A percentile compares a stretch with the other conserved stretches of the same genome.
Conservation (phyloP, 2,113 vertebrate genomes). For the Astur gentilis region DNA sequence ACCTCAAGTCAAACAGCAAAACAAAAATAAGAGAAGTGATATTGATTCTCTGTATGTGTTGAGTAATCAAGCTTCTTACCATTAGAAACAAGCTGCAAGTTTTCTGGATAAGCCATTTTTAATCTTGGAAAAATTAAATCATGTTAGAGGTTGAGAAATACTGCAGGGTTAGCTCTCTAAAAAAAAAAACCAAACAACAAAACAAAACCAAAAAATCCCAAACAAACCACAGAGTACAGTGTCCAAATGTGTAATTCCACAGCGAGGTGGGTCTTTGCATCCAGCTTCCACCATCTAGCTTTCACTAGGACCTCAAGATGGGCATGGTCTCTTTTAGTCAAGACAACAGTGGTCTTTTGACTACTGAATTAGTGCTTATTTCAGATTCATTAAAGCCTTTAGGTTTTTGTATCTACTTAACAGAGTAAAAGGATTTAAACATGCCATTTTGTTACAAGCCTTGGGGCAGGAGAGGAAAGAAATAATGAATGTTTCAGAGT, state of each 20-base stretch:
- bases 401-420: slow-evolving; percentile 38
- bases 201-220: not conserved
- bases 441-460: slow-evolving; percentile 23
- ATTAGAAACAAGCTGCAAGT: slow-evolving; percentile 10
- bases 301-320: not conserved
- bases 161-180: not conserved
- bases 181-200: not conserved
- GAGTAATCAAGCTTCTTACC: not conserved
- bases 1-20: not conserved
- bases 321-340: not conserved
- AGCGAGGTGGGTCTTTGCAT: not conserved
- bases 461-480: slow-evolving; percentile 13
- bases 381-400: slow-evolving; percentile 33
- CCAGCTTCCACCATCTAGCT: not conserved
- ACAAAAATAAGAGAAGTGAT: not conserved
- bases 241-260: not conserved
- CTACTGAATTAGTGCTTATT: slow-evolving; percentile 4
- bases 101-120: not conserved
- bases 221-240: not conserved
- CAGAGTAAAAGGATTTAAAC: slow-evolving; percentile 34
- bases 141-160: not conserved
- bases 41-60: not conserved
- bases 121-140: slow-evolving; percentile 50
- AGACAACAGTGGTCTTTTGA: not conserved
- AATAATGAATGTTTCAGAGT: slow-evolving; percentile 51